Percentiles rank a stretch among this genome's conserved stretches.
Conservation (phyloP, 2,888 invertebrate species). For the Eristalis tenax region DNA sequence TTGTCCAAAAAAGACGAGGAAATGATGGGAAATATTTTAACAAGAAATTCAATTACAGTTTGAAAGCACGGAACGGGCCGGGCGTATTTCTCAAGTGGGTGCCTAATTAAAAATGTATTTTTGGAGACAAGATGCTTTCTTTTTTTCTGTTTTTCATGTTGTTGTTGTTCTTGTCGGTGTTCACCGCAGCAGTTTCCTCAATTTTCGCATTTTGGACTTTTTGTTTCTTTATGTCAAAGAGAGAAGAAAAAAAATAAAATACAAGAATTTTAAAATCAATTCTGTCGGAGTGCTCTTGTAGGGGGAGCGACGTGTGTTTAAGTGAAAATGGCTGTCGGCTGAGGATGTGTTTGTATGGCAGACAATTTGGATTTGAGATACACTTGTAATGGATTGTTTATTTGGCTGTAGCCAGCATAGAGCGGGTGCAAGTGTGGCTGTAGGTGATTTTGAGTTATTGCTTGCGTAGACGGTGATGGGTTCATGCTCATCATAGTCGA, state of each 20-base stretch:
- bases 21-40: conserved; percentile 38
- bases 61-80: conserved; percentile 33
- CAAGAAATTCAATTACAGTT: conserved; percentile 65
- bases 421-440: background rate
- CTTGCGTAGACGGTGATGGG: background rate
- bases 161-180: conserved; percentile 12
- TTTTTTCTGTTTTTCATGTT: conserved; percentile 17
- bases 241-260: background rate
- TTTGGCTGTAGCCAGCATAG: background rate
- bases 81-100: conserved; percentile 63
- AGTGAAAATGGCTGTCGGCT: background rate
- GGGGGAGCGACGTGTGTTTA: background rate
- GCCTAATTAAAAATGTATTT: conserved; percentile 71
- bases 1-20: background rate
- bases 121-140: conserved; percentile 58
- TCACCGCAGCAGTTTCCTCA: conserved; percentile 42
- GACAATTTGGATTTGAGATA: background rate
- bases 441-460: background rate
- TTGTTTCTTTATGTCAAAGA: conserved; percentile 12
- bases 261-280: conserved; percentile 39
- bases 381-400: background rate
- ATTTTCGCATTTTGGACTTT: conserved; percentile 33
- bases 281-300: conserved; percentile 11
- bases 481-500: background rate
- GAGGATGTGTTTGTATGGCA: conserved; percentile 3